Evolutionary conservation across 1,140 invertebrate genomes (phyloP), one percentile per base, ranked within the genome.

Genomic region (Bombus pascuorum): DNA sequence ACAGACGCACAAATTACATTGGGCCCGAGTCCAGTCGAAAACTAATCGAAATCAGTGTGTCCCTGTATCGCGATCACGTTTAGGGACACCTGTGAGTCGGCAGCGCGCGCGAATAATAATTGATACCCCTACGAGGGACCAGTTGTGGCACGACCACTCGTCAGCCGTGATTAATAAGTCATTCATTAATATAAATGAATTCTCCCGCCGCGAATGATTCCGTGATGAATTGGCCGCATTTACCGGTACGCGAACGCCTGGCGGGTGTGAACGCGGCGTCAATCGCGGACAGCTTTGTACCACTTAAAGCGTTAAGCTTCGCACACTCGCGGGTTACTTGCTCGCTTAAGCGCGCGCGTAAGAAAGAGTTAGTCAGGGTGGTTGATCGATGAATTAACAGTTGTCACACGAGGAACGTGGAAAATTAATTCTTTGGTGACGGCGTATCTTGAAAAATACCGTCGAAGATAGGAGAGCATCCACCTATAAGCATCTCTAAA

Each of bases 111-210:
- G 91, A 91, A 91, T 89, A 92, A 92, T 92, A 92, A 92, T 91
- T 91, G 91, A 92, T 92, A 92, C 87, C 87, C 89, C 65, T 74
- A 42, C 70, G 39, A 90, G 81, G 77, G 70, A 37, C 74, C 81
- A 53, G 72, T 42, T 75, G 75, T 47, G 83, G 70, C 37, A 90
- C 39, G 85, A 62, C 79, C 81, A 76, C 86, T 86, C 89, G 88
- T 90, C 88, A 87, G 73, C 74, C 82, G 86, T 93, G 92, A 93
- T 92, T 92, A 93, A 93, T 93, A 93, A 92, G 91, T 93, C 90
- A 93, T 93, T 93, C 91, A 93, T 93, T 92, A 93, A 93, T 93
- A 92, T 93, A 92, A 92, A 93, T 92, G 92, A 92, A 92, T 92
- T 85, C 89, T 87, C 87, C 81, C 83, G 83, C 87, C 87, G 87